Evolutionary conservation across 1,140 invertebrate genomes (phyloP), one percentile per base, ranked within the genome.

Genomic region (Zaprionus davidi): DNA sequence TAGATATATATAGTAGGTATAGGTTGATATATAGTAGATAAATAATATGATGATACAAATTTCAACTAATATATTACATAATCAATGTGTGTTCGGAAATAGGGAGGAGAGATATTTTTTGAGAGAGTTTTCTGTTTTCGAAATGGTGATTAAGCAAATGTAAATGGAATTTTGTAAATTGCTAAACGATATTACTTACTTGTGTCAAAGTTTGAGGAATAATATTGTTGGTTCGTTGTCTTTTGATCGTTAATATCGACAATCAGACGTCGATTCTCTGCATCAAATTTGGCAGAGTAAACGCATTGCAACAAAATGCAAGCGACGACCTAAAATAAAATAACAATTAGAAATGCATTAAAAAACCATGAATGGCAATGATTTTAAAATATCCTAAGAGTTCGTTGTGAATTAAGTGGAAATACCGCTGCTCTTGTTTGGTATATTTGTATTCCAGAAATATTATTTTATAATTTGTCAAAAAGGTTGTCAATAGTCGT

Each of bases 161-260:
- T 73, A n/a, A 49, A 64, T 51, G 49, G 31, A 9, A 11, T 11
- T 31, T 34, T 34, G 28, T 24, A 81, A 76, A 79, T 79, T 73
- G 79, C 41, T 68, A 77, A 82, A 86, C 90, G 67, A 68, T 49
- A 51, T 64, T 85, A 93, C 94, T 94, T 93, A 96, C 95, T 95
- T 74, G 94, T 94, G 86, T 95, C 94, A 92, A 95, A 95, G 84
- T 96, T 96, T 75, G 95, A 95, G 90, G 95, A 95, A 73, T 95
- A 94, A 79, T 96, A 96, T 93, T 96, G 95, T 57, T 85, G 82
- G 58, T 92, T 92, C 76, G 94, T 95, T 92, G 96, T 96, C 81
- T 95, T 95, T 69, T 94, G 93, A 76, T 96, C 95, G 81, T 95
- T 93, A 53, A 96, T 95, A 76, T 95, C 94, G 6, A 96, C 94